Conservation (phyloP, 2,113 vertebrate genomes). For the Grammomys surdaster region DNA sequence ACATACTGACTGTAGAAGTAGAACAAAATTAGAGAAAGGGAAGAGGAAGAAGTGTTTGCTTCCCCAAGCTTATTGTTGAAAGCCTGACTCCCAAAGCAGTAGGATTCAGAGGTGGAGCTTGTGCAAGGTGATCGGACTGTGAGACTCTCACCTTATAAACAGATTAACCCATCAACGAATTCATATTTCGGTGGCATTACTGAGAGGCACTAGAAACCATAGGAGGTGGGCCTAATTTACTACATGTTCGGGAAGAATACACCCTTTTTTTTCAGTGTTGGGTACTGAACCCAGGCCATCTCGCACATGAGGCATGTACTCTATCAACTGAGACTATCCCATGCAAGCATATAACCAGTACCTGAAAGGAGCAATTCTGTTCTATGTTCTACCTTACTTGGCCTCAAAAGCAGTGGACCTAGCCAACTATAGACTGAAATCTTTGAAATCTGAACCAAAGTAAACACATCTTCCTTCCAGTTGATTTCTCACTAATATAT, state of each 20-base stretch:
- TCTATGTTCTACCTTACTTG: not conserved
- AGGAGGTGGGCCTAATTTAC: not conserved
- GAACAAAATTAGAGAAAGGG: slow-evolving; percentile 37
- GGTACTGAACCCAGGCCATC: not conserved
- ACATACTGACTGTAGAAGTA: not conserved
- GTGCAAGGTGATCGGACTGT: not conserved
- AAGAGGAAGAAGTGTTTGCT: not conserved
- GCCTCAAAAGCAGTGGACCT: not conserved
- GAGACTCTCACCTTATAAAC: not conserved
- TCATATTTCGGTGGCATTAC: not conserved
- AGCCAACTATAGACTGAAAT: not conserved
- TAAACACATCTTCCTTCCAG: not conserved
- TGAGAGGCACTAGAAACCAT: not conserved
- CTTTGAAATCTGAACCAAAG: not conserved
- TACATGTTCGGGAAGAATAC: not conserved
- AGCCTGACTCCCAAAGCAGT: not conserved
- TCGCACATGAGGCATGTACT: not conserved
- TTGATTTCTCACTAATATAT: not conserved
- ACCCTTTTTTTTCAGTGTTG: not conserved
- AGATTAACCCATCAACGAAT: not conserved
- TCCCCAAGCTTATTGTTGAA: not conserved
- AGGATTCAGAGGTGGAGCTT: not conserved
- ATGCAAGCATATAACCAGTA: not conserved
- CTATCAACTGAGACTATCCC: not conserved
- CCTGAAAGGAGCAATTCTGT: not conserved